These are phyloP conservation scores for Tinea semifulvella DNA, from an alignment of 2,888 invertebrate species.

Conservation along the genomic window DNA sequence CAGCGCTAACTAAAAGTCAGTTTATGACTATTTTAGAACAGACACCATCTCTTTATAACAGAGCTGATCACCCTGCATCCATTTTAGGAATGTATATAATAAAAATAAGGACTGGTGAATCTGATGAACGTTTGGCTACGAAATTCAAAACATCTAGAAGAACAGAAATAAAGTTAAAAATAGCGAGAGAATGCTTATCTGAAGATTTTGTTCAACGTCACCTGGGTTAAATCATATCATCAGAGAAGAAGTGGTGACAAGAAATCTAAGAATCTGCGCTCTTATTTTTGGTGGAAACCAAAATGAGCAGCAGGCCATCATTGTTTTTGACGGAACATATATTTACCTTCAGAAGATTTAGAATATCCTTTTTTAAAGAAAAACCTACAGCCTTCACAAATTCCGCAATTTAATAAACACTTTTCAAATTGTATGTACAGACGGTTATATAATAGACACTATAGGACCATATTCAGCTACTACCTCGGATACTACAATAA, in stretches of 20 bases:
- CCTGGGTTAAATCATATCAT: slow-evolving; percentile 19
- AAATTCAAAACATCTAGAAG: slow-evolving; percentile 27
- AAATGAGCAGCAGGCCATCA: too few species aligned
- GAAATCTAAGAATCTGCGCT: slow-evolving; percentile 16
- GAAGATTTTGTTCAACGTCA: slow-evolving; percentile 18
- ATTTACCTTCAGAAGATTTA: slow-evolving; percentile 17
- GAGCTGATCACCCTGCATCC: too few species aligned
- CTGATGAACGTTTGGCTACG: too few species aligned
- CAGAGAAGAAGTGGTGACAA: slow-evolving; percentile 17
- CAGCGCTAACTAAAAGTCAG: too few species aligned
- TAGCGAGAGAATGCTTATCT: slow-evolving; percentile 20
- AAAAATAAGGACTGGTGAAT: too few species aligned
- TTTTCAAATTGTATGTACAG: slow-evolving; percentile 21
- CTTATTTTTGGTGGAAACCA: slow-evolving; percentile 15
- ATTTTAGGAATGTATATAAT: too few species aligned
- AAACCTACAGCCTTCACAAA: slow-evolving; percentile 22
- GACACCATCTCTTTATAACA: too few species aligned
- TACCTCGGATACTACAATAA: slow-evolving; percentile 19
- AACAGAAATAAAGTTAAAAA: slow-evolving; percentile 59
- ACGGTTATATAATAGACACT: slow-evolving; percentile 22
- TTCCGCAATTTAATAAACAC: slow-evolving; percentile 23
- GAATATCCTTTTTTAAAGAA: slow-evolving; percentile 20
- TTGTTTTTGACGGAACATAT: too few species aligned
- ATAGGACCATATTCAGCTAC: slow-evolving; percentile 22
- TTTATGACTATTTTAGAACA: too few species aligned